phyloP scores from a whole-genome alignment of 2,797 vertebrate species.

The Danio aesculapii region DNA sequence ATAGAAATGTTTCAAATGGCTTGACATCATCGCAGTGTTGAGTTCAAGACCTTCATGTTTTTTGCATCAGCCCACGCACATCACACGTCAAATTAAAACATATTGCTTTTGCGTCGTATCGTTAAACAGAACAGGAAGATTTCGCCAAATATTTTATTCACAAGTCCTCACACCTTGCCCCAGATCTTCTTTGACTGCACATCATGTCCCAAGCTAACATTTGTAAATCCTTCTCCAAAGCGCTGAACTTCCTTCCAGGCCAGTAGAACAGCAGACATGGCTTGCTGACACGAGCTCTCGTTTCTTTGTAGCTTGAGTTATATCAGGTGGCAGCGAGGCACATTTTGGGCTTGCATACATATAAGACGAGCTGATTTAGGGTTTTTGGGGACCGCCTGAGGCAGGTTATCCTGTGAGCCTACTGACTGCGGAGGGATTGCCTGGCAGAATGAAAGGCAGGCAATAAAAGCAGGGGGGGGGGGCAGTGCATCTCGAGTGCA shows the following conservation, averaged over 20 bases:
- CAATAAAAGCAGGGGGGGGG: slow-evolving; percentile 75
- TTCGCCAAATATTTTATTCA: slow-evolving; percentile 12
- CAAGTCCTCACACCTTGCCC: background rate
- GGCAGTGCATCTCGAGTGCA: slow-evolving; percentile 76
- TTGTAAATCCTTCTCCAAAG: slow-evolving; percentile 37
- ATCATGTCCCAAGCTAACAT: slow-evolving; percentile 31
- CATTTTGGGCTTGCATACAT: slow-evolving; percentile 63
- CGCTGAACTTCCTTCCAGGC: slow-evolving; percentile 37
- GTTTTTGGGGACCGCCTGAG: slow-evolving; percentile 80
- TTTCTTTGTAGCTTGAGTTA: slow-evolving; percentile 74
- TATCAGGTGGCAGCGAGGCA: slow-evolving; percentile 62
- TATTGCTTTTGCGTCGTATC: slow-evolving; percentile 7
- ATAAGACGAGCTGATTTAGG: slow-evolving; percentile 82
- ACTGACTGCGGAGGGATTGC: slow-evolving; percentile 85
- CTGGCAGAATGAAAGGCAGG: slow-evolving; percentile 86
- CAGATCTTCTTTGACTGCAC: slow-evolving; percentile 1
- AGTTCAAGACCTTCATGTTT: slow-evolving; percentile 2
- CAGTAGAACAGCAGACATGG: slow-evolving; percentile 49
- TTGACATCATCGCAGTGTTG: background rate
- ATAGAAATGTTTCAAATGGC: background rate
- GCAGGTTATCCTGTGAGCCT: slow-evolving; percentile 86
- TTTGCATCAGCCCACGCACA: background rate
- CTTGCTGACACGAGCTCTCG: slow-evolving; percentile 67
- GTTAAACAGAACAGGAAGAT: background rate
- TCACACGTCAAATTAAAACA: background rate